Evolutionary conservation across 2,113 vertebrate genomes (phyloP), one percentile per base, ranked within the genome.

Genomic region (Triplophysa siluroides): DNA sequence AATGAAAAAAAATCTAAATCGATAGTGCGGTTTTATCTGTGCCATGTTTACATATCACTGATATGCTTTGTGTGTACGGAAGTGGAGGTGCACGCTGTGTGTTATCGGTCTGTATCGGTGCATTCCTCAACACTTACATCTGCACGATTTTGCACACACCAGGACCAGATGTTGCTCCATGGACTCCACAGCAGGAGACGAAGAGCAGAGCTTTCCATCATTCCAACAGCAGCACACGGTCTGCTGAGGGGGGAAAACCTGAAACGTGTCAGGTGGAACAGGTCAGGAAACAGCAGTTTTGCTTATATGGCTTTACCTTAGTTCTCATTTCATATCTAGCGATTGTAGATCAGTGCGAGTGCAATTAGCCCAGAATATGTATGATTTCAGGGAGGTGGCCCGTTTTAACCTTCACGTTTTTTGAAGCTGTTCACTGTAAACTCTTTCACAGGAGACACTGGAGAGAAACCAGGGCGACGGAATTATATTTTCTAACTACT

Each of bases 401-500:
- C n/a, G 16, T 77, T 65, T 11, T 77, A 45, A 65, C 61, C 74
- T 77, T 77, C 74, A 65, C 50, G 50, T 68, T 61, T 23, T 47
- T 12, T 19, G 45, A 54, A 41, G 18, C 62, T 66, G 62, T 41
- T 83, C 56, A 65, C 21, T 70, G 52, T 83, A 67, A 61, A 77
- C 33, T 68, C 33, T 38, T 58, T 75, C 29, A 24, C 24, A 24
- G 18, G 64, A 67, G 69, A 74, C n/a, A 26, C 18, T 52, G 24
- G 69, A 60, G 54, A 65, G 74, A 76, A 65, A 76, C 45, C 74
- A 77, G 74, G 45, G 62, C 26, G 3, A 18, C 61, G 12, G 50
- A 81, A 76, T 81, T 74, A 62, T 78, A 62, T 78, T 81, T 68
- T 21, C 67, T 69, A 63, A 77, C 82, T 73, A 81, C 54, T 41